Conservation (phyloP, 2,888 invertebrate species). For the Sarcophaga carnaria region DNA sequence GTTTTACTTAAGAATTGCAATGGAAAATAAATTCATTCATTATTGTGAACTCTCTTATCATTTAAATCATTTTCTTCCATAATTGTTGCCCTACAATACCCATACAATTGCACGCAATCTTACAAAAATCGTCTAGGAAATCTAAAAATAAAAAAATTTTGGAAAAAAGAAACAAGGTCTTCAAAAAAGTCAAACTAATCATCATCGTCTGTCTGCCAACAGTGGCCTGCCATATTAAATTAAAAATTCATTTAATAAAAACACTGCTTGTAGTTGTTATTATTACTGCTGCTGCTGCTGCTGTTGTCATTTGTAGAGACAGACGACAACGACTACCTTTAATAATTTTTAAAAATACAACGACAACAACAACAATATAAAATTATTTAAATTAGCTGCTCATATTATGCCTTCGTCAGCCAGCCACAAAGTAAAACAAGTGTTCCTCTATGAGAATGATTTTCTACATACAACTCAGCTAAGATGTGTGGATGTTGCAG, state of each 20-base stretch:
- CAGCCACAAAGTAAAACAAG: constrained; percentile 13
- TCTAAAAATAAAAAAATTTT: constrained; percentile 7
- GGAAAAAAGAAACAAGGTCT: background rate
- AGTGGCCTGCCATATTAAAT: constrained; percentile 64
- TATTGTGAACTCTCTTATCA: too few relatives aligned
- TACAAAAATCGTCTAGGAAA: background rate
- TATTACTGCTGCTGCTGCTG: background rate
- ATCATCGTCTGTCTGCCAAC: constrained; percentile 42
- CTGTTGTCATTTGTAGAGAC: background rate
- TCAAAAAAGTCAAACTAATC: constrained; percentile 60
- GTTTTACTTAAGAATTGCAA: too few relatives aligned
- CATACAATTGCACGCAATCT: constrained; percentile 29
- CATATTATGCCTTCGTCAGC: constrained; percentile 14
- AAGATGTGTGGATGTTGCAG: constrained; percentile 2
- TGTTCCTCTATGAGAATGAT: background rate
- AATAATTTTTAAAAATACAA: constrained; percentile 26
- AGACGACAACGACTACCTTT: constrained; percentile 41
- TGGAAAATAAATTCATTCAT: too few relatives aligned
- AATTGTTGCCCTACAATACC: too few relatives aligned
- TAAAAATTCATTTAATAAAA: constrained; percentile 67
- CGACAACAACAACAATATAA: constrained; percentile 24
- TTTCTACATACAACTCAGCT: constrained; percentile 17
- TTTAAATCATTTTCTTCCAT: too few relatives aligned
- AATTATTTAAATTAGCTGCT: constrained; percentile 67
- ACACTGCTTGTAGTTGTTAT: constrained; percentile 34